phyloP scores from a whole-genome alignment of 2,888 invertebrate species.

The Alloplasta piceator region DNA sequence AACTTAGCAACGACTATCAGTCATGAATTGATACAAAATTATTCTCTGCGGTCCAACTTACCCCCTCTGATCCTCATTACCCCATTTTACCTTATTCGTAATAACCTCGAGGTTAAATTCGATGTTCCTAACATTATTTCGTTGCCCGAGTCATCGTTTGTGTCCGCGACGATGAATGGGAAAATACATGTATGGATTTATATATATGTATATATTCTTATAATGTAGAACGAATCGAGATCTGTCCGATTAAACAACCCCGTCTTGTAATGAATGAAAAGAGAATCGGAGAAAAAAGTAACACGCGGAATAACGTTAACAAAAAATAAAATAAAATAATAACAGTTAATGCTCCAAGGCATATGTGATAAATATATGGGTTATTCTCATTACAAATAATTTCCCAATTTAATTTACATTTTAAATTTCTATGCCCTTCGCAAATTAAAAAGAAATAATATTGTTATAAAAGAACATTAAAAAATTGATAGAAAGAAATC shows the following conservation, averaged over 20 bases:
- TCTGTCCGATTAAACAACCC: background rate
- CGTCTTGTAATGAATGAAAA: slow-evolving; percentile 1
- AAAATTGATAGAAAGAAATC: no score
- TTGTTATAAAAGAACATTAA: background rate
- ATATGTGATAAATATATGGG: background rate
- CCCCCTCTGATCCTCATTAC: no score
- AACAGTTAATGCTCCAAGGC: background rate
- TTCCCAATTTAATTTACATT: background rate
- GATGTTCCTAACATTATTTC: no score
- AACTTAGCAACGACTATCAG: no score
- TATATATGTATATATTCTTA: background rate
- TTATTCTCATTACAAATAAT: background rate
- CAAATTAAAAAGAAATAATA: background rate
- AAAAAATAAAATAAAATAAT: background rate
- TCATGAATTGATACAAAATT: no score
- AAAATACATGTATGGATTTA: background rate
- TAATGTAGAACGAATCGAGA: slow-evolving; percentile 30
- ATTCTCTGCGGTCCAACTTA: no score
- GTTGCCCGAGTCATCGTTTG: slow-evolving; percentile 40
- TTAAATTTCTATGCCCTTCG: background rate
- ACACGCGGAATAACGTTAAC: background rate
- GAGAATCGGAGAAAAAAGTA: background rate
- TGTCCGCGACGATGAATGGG: slow-evolving; percentile 29
- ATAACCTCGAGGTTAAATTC: no score
- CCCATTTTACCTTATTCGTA: no score